Base-by-base conservation (phyloP, 2,888 invertebrate genomes). In the Drosophila seclusa region DNA sequence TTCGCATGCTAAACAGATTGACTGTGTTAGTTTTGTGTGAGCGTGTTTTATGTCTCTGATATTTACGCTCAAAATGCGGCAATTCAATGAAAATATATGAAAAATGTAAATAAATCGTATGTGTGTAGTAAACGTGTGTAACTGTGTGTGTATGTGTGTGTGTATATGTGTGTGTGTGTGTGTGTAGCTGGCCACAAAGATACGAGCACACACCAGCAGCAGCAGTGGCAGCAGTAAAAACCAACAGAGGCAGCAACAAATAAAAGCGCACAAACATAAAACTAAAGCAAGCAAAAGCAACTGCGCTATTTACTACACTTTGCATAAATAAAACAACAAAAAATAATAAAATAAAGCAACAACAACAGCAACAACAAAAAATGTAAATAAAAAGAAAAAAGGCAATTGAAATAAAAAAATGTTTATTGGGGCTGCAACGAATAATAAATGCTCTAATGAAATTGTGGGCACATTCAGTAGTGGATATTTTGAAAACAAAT, bases 61-160 rank as follows among this genome's bases (percentile, higher is more conserved):
- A 85, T 84, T 87, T 89, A 73, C 69, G 52, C 68, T 77, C 83
- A 78, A 78, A 87, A 80, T 86, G 90, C 86, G 88, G 89, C 90
- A 86, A 76, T 87, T 87, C 88, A 89, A 84, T 87, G 89, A 83
- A 78, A 83, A 83, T 69, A 83, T 74, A 83, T 78, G 78, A 83
- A 78, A 87, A 86, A 88, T 89, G 81, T 81, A 90, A 86, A 89
- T 89, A 87, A 90, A 89, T 90, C 78, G 89, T 76, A 71, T 68
- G 73, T 69, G 72, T 77, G 60, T 59, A 50, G 52, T 58, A 68
- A 68, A 21, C 16, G 52, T 53, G 42, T 45, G 8, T 24, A 4
- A 21, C 6, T 36, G 36, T 16, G 6, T 36, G 5, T 11, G 40
- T 40, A 32, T 32, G 2, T 52, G 11, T 11, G 27, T 70, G 64